Base-by-base conservation (phyloP, 2,113 vertebrate genomes). In the Stercorarius parasiticus region DNA sequence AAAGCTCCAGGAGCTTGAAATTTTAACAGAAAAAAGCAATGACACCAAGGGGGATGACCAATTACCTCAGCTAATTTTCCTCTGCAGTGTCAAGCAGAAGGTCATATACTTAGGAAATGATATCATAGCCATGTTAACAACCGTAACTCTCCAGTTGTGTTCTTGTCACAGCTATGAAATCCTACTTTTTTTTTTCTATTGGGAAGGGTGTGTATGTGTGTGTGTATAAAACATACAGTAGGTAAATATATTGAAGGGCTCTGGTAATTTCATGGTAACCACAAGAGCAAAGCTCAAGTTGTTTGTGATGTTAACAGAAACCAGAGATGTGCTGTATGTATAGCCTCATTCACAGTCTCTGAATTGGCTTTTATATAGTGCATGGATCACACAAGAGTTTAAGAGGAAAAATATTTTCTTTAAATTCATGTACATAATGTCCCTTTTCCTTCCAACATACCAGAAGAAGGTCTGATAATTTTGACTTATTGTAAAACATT, bases 251-350 rank as follows among this genome's bases (percentile, higher is more conserved):
- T 93, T 89, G 95, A 97, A 97, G 92, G 89, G 92, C 66, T 96
- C 96, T 96, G 93, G 93, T 97, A 95, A 98, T 97, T 97, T 97
- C 95, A 89, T 73, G 82, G 95, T 88, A 97, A 98, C 97, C 96
- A 97, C 97, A 98, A 97, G 86, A 97, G 95, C 96, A 97, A 95
- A 97, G 92, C 96, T 97, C 93, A 97, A 95, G 96, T 95, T 96
- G 93, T 95, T 96, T 96, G 96, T 95, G 94, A 97, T 97, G 87
- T 98, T 97, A 97, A 98, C 96, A 98, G 96, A 98, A 98, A 98
- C 97, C 97, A 98, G 97, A 98, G 93, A 97, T 97, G 87, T 92
- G 69, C 70, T 69, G 56, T 83, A 97, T 97, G 97, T 98, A 88
- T 97, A 86, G 97, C 95, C 85, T 97, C 90, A 96, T 98, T 98